phyloP scores from a whole-genome alignment of 2,888 invertebrate genomes.

The Eupithecia dodoneata region DNA sequence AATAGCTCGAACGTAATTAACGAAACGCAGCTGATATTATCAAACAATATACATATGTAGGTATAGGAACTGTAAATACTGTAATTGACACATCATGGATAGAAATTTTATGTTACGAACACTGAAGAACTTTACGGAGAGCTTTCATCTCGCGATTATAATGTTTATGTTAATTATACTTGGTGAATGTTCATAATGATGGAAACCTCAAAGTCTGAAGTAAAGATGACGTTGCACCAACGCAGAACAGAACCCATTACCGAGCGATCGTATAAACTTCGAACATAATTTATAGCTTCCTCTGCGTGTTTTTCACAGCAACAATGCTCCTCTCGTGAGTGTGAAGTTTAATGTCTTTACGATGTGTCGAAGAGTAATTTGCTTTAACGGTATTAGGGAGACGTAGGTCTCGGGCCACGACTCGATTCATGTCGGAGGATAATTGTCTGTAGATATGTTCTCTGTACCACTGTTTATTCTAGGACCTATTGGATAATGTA shows the following conservation, averaged over 20 bases:
- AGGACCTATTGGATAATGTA: neutral
- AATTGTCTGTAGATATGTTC: slow-evolving; percentile 13
- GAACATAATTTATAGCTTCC: slow-evolving; percentile 82
- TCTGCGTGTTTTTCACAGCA: slow-evolving; percentile 78
- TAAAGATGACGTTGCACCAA: slow-evolving; percentile 58
- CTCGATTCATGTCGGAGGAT: neutral
- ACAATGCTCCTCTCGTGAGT: slow-evolving; percentile 70
- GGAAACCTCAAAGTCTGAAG: slow-evolving; percentile 37
- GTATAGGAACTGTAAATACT: neutral
- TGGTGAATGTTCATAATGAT: slow-evolving; percentile 36
- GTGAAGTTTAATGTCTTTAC: slow-evolving; percentile 75
- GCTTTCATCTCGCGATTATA: slow-evolving; percentile 19
- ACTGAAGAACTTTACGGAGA: neutral
- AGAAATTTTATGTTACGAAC: neutral
- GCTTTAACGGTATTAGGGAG: slow-evolving; percentile 60
- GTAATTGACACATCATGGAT: slow-evolving; percentile 11
- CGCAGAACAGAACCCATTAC: slow-evolving; percentile 70
- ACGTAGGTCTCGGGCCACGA: slow-evolving; percentile 1
- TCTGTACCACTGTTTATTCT: neutral
- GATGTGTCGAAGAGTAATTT: slow-evolving; percentile 74
- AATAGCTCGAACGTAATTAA: slow-evolving; percentile 23
- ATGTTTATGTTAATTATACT: slow-evolving; percentile 34
- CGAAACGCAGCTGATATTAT: slow-evolving; percentile 24
- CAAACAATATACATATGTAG: slow-evolving; percentile 14
- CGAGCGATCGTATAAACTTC: slow-evolving; percentile 79